Evolutionary conservation across 2,113 vertebrate genomes (phyloP).

Genomic region (Procavia capensis): DNA sequence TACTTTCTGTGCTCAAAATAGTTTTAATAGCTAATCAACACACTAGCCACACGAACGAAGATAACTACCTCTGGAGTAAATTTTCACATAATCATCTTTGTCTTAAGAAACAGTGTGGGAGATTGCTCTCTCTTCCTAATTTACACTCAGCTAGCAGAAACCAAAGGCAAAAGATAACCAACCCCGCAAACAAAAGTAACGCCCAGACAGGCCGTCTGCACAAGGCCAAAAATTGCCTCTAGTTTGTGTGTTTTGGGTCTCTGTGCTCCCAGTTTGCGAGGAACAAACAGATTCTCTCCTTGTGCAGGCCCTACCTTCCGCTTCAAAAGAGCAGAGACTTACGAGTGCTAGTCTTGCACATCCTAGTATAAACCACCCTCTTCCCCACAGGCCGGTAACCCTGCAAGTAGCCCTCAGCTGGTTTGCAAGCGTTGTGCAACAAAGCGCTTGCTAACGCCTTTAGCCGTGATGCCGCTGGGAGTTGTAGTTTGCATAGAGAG

Average conservation of each 20-base stretch:
- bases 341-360: too few species aligned
- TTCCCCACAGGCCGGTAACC: accelerated
- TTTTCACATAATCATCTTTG: neutral
- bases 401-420: accelerated
- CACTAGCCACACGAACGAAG: neutral
- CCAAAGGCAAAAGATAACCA: neutral
- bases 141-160: neutral
- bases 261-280: accelerated
- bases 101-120: neutral
- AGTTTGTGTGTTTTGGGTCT: neutral
- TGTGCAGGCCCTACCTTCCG: accelerated
- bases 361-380: neutral
- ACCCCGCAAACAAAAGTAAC: neutral
- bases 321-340: neutral
- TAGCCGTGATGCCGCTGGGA: neutral
- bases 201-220: neutral
- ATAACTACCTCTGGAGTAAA: neutral
- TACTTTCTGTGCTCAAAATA: neutral
- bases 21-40: neutral
- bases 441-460: conserved; percentile 34
- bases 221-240: neutral
- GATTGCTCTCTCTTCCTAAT: neutral
- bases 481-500: conserved; percentile 52
- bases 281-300: neutral
- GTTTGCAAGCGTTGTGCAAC: accelerated